phyloP scores from a whole-genome alignment of 1,140 invertebrate species.

The Microplitis mediator region DNA sequence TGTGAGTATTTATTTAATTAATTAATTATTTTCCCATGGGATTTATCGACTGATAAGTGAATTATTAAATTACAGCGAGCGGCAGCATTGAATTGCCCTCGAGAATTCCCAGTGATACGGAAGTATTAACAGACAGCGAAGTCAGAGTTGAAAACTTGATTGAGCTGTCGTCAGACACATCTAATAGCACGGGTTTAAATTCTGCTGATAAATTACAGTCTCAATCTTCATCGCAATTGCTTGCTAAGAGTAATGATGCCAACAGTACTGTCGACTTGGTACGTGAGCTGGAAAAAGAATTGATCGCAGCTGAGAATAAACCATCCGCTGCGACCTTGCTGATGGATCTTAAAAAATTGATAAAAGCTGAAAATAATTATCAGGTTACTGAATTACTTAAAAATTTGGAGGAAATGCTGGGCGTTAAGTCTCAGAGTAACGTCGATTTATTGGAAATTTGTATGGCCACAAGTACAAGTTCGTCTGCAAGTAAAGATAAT shows the following conservation, averaged over 20 bases:
- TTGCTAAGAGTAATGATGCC: background rate
- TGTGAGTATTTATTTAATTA: slow-evolving; percentile 33
- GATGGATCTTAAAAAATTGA: slow-evolving; percentile 49
- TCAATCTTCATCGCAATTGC: background rate
- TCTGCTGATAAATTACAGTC: background rate
- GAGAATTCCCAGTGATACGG: slow-evolving; percentile 40
- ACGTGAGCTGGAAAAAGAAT: slow-evolving; percentile 44
- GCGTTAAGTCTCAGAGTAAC: slow-evolving; percentile 48
- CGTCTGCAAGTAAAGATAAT: slow-evolving; percentile 28
- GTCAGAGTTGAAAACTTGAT: slow-evolving; percentile 44
- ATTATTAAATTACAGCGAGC: slow-evolving; percentile 25
- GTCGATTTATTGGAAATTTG: slow-evolving; percentile 45
- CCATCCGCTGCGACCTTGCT: slow-evolving; percentile 39
- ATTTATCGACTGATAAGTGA: too few relatives aligned
- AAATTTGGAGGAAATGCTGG: slow-evolving; percentile 50
- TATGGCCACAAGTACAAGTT: slow-evolving; percentile 36
- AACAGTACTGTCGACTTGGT: slow-evolving; percentile 18
- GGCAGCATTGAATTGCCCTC: slow-evolving; percentile 31
- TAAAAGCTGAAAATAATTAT: slow-evolving; percentile 46
- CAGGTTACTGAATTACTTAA: slow-evolving; percentile 47
- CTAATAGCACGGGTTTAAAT: background rate
- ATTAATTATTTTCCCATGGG: too few relatives aligned
- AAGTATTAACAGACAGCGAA: slow-evolving; percentile 49
- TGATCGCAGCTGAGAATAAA: slow-evolving; percentile 44
- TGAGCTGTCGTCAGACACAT: slow-evolving; percentile 39